Conservation (phyloP, 2,888 invertebrate genomes). For the Tetropium fuscum region DNA sequence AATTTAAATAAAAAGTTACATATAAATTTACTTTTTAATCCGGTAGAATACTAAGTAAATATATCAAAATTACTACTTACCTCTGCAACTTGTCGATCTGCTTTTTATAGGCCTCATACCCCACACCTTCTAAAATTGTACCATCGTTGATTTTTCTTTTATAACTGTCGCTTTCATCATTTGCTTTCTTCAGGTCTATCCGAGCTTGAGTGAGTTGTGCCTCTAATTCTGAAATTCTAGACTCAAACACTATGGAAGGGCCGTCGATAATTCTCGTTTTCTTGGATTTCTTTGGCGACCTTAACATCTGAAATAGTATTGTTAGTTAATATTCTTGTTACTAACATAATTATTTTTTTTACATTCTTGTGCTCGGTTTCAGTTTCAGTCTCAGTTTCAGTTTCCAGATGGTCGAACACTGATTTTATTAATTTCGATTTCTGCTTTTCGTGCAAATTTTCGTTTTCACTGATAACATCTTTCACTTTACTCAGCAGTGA, state of each 20-base stretch:
- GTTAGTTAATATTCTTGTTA: not conserved
- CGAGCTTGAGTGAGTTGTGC: slow-evolving; percentile 84
- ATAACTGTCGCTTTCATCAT: slow-evolving; percentile 73
- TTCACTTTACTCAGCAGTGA: slow-evolving; percentile 84
- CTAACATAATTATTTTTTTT: slow-evolving; percentile 12
- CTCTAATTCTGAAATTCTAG: slow-evolving; percentile 85
- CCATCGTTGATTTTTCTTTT: slow-evolving; percentile 64
- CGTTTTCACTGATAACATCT: slow-evolving; percentile 88
- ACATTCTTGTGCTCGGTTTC: slow-evolving; percentile 53
- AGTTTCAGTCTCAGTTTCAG: slow-evolving; percentile 65
- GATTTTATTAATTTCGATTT: slow-evolving; percentile 75
- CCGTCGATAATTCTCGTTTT: slow-evolving; percentile 71
- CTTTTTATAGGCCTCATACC: slow-evolving; percentile 74
- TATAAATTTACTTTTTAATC: too few relatives aligned
- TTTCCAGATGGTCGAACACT: slow-evolving; percentile 73
- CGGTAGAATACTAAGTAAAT: too few relatives aligned
- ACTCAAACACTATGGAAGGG: slow-evolving; percentile 86
- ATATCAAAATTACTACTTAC: too few relatives aligned
- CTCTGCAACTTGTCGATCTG: slow-evolving; percentile 79
- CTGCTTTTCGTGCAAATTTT: slow-evolving; percentile 82
- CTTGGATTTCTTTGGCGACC: slow-evolving; percentile 54
- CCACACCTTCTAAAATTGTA: slow-evolving; percentile 68
- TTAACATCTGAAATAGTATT: slow-evolving; percentile 41
- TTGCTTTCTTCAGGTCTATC: slow-evolving; percentile 80
- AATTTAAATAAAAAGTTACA: too few relatives aligned